These are phyloP conservation scores for Pluvianellus socialis DNA, from an alignment of 2,113 vertebrate genomes.

Conservation along the genomic window DNA sequence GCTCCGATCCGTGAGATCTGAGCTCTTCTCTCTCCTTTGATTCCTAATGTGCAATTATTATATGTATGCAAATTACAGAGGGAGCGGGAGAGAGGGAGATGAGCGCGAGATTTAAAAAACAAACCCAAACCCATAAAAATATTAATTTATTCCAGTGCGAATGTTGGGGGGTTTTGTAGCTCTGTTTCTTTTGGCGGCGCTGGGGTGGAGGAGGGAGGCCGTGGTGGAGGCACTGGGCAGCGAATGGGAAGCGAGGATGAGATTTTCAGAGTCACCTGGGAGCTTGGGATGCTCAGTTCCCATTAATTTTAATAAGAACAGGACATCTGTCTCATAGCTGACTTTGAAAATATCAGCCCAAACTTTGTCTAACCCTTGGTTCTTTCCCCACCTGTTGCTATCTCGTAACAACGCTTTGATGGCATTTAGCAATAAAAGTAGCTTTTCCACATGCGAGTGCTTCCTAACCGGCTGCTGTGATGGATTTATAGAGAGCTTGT, in stretches of 20 bases:
- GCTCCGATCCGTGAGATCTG: background rate
- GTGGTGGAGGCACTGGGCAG: background rate
- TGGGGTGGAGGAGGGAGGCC: background rate
- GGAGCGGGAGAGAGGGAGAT: background rate
- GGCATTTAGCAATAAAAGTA: background rate
- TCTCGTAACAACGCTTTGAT: background rate
- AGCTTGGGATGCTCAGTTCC: background rate
- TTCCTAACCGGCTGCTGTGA: background rate
- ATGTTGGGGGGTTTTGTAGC: background rate
- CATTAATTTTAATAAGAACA: slow-evolving; percentile 61
- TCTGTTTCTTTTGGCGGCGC: background rate
- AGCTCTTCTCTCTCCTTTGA: background rate
- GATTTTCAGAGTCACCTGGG: slow-evolving; percentile 44
- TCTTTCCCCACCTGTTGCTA: slow-evolving; percentile 24
- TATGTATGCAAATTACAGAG: background rate
- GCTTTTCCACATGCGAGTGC: background rate
- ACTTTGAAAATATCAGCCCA: slow-evolving; percentile 58
- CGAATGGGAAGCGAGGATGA: background rate
- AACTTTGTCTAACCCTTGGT: slow-evolving; percentile 40
- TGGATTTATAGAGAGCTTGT: background rate
- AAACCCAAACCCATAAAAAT: no score
- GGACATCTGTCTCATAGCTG: slow-evolving; percentile 45
- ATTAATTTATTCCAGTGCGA: background rate
- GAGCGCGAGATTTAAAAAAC: background rate
- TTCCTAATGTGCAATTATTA: background rate